Base-by-base conservation (phyloP, 1,140 invertebrate genomes). In the Drosophila seguyi region DNA sequence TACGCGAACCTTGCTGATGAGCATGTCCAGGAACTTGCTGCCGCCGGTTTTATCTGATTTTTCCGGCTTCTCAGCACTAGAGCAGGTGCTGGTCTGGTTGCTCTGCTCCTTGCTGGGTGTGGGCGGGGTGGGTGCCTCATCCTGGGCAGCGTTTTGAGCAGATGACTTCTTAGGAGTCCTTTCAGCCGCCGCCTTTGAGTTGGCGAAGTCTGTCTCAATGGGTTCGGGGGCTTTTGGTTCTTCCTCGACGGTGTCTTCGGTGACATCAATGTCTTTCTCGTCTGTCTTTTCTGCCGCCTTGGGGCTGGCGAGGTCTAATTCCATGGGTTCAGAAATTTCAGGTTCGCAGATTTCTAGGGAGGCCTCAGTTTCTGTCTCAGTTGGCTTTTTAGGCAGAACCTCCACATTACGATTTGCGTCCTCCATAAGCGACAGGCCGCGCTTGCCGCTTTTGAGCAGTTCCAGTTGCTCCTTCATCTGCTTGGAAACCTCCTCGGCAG, bases 381-480 rank as follows among this genome's bases (percentile, higher is more conserved):
- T 25, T n/a, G n/a, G 4, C 38, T 27, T 50, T 14, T 75, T 52
- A 2, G 16, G 2, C 1, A 47, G 42, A 8, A 74, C 13, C 25
- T 87, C 68, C 2, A 73, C 34, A 48, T 67, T 75, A 42, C 45
- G 69, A 47, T 75, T 73, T n/a, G 68, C 48, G 36, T 92, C 80
- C 48, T 91, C 83, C 18, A 92, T 92, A 6, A 92, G 38, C 2
- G 77, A 79, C 2, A 85, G 34, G 0, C 58, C 76, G 0, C 90
- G 65, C 29, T 92, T 92, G 39, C 74, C 58, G 11, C 65, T 85
- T 34, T 92, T 90, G 0, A 92, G 66, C 25, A 92, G 44, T 59
- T 91, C 88, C 56, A 92, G 63, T 53, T 92, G 91, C 53, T 92
- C 71, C 42, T 92, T 92, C 79, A 92, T 75, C 45, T 91, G 80